These are phyloP conservation scores for Syrmaticus mikado DNA, from an alignment of 2,113 vertebrate genomes.

Conservation along the genomic window DNA sequence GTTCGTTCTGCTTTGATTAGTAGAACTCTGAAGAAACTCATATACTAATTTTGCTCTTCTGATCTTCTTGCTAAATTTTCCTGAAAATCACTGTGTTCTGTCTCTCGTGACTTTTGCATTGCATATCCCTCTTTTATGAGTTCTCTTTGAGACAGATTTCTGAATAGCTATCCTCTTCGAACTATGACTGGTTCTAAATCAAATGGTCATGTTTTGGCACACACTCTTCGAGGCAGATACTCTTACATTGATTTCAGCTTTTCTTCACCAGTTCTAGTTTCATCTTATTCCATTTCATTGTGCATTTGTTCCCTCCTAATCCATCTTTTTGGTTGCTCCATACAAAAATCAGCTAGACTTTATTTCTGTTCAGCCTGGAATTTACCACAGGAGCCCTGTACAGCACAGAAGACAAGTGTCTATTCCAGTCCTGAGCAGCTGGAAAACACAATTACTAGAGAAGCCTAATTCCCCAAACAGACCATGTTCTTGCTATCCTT, in stretches of 20 bases:
- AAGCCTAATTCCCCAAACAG: neutral
- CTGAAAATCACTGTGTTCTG: neutral
- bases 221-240: neutral
- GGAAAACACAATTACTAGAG: neutral
- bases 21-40: neutral
- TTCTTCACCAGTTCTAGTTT: neutral
- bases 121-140: neutral
- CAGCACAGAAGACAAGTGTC: neutral
- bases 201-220: neutral
- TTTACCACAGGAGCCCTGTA: neutral
- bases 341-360: neutral
- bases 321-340: neutral
- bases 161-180: neutral
- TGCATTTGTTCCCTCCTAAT: neutral
- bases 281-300: neutral
- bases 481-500: neutral
- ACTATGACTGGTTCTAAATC: fast-evolving
- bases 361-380: neutral
- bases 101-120: neutral
- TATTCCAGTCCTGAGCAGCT: neutral
- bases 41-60: neutral
- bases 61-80: neutral
- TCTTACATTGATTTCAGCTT: neutral
- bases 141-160: neutral
- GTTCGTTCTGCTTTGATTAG: neutral